Conservation (phyloP, 2,113 vertebrate species). For the Pterophyllum scalare region DNA sequence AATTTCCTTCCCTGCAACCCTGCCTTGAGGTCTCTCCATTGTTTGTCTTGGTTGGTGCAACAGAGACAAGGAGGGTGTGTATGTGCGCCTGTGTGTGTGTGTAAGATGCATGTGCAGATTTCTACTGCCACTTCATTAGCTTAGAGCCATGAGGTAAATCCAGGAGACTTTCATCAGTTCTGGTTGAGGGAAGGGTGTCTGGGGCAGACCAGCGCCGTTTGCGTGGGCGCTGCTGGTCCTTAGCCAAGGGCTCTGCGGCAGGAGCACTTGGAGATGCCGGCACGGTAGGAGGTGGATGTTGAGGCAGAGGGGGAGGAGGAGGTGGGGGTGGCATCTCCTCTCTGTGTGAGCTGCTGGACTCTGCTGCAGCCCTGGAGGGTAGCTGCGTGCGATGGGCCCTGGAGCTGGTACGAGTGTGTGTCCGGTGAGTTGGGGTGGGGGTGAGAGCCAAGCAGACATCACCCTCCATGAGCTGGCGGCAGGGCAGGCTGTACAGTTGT, state of each 20-base stretch:
- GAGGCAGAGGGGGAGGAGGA: slow-evolving; percentile 68
- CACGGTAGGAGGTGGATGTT: slow-evolving; percentile 38
- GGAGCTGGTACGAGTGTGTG: slow-evolving; percentile 54
- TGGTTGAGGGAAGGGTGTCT: slow-evolving; percentile 60
- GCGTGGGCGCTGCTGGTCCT: slow-evolving; percentile 65
- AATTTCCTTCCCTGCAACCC: slow-evolving; percentile 76
- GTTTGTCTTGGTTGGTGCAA: slow-evolving; percentile 69
- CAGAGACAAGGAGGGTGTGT: slow-evolving; percentile 79
- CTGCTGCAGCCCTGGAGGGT: slow-evolving; percentile 44
- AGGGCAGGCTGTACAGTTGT: slow-evolving; percentile 80
- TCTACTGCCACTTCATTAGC: slow-evolving; percentile 81
- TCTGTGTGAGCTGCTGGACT: slow-evolving; percentile 60
- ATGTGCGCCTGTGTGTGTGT: slow-evolving; percentile 61
- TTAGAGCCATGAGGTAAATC: slow-evolving; percentile 84
- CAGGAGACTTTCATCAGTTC: slow-evolving; percentile 67
- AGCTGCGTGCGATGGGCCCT: slow-evolving; percentile 57
- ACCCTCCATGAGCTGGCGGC: slow-evolving; percentile 80
- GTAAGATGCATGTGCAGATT: slow-evolving; percentile 61
- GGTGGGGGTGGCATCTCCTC: slow-evolving; percentile 76
- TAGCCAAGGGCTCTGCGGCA: slow-evolving; percentile 29
- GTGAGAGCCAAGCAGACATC: slow-evolving; percentile 84
- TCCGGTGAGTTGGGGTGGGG: slow-evolving; percentile 68
- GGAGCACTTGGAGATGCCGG: slow-evolving; percentile 19
- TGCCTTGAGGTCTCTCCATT: slow-evolving; percentile 77
- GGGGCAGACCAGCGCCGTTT: slow-evolving; percentile 84